These are phyloP conservation scores for Drosophila pruinosa DNA, from an alignment of 1,140 invertebrate species.

Conservation along the genomic window DNA sequence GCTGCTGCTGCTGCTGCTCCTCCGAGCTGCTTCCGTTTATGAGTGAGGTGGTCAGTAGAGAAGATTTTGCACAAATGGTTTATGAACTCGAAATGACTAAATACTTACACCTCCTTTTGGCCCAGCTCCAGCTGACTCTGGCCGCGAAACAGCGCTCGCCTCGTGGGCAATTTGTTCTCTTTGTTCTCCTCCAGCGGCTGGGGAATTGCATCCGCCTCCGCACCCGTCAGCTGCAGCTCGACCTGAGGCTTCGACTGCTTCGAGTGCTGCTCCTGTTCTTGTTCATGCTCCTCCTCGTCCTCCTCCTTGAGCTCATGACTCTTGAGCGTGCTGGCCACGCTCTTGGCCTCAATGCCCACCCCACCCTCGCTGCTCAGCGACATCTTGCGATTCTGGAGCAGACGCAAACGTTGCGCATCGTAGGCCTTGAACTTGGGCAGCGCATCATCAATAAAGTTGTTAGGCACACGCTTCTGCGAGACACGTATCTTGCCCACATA, in stretches of 20 bases:
- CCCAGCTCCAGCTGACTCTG: constrained; percentile 73
- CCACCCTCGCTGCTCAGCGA: constrained; percentile 73
- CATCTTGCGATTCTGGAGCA: constrained; percentile 82
- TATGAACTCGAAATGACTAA: neutral
- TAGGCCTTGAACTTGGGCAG: constrained; percentile 91
- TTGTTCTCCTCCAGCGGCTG: constrained; percentile 60
- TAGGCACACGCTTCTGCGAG: constrained; percentile 92
- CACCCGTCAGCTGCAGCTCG: constrained; percentile 53
- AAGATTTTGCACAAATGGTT: constrained; percentile 4
- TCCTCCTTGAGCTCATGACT: constrained; percentile 72
- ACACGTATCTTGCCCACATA: constrained; percentile 95
- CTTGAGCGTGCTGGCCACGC: constrained; percentile 46
- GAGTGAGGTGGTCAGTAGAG: neutral
- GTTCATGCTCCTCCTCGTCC: constrained; percentile 60
- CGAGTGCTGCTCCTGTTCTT: constrained; percentile 52
- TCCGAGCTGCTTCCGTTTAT: constrained; percentile 45
- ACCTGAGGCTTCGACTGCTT: constrained; percentile 32
- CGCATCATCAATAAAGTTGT: constrained; percentile 95
- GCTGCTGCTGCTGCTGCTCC: constrained; percentile 34
- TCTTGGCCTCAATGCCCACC: constrained; percentile 60
- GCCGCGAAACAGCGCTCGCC: constrained; percentile 56
- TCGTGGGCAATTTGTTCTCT: constrained; percentile 70
- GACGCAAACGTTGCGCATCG: constrained; percentile 88
- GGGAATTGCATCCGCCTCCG: constrained; percentile 52
- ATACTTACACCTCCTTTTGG: constrained; percentile 77